Base-by-base conservation (phyloP, 2,888 invertebrate genomes). In the Mechanitis mazaeus region DNA sequence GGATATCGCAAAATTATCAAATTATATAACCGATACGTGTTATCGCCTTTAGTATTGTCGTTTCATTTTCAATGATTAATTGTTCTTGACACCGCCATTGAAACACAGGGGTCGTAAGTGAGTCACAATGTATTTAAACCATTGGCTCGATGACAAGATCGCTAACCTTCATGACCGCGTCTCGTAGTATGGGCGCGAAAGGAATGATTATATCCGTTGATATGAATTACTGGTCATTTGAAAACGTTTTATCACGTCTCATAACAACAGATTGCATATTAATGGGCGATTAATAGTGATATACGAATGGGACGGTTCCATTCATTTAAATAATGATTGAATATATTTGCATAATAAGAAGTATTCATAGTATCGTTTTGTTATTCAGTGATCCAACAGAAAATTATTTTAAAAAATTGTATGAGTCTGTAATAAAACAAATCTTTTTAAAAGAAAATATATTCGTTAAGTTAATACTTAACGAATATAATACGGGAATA, bases 131-230 rank as follows among this genome's bases (percentile, higher is more conserved):
- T 64, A 61, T 64, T 59, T 63, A 63, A 56, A 54, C 38, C 50
- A 54, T 63, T 64, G 64, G 64, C 64, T 55, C 53, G 55, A 64
- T 64, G 64, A 64, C 64, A 64, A 64, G 60, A 64, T 59, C 42
- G 58, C 61, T 56, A 61, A 61, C 64, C 61, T 64, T 64, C 64
- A 45, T 42, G 58, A 56, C 58, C 56, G 61, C 58, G 56, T 60
- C 57, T 63, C 60, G 42, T 42, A 42, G 9, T 7, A 42, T 50
- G 31, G 50, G 28, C 50, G 50, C 50, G 31, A 50, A 50, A 50
- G 50, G 50, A 50, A 50, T 50, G 31, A 50, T 50, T 50, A 50
- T 50, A 50, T 50, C 50, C 50, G 31, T 31, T 31, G 31, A 50
- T 50, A 50, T 31, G 31, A 50, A 50, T 50, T 50, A 50, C 50